Conservation (phyloP, 2,113 vertebrate species). For the Petrocephalus zakoni region DNA sequence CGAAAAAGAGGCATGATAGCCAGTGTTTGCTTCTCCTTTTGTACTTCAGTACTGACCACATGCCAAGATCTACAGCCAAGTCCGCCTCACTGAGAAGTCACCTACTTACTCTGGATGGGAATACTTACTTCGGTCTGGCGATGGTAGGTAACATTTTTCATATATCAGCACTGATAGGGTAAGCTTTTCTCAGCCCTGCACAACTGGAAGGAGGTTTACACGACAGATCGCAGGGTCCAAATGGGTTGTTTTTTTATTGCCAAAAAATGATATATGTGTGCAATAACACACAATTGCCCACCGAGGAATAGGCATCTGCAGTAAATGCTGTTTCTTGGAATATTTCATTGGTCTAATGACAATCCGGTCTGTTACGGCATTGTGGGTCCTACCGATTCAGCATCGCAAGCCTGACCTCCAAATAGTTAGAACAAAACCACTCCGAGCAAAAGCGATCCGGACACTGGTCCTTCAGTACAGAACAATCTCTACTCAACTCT, state of each 20-base stretch:
- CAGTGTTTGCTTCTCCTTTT: conserved; percentile 16
- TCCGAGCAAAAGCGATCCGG: background rate
- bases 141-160: background rate
- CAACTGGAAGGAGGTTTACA: conserved; percentile 20
- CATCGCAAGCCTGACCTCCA: conserved; percentile 10
- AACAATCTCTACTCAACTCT: background rate
- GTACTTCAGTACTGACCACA: conserved; percentile 11
- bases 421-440: conserved; percentile 24
- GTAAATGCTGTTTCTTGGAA: conserved; percentile 27
- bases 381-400: conserved; percentile 9
- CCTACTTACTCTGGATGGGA: conserved; percentile 15
- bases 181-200: conserved; percentile 23
- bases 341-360: background rate
- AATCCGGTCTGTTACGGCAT: conserved; percentile 16
- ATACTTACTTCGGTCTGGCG: background rate
- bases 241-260: conserved; percentile 28
- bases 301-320: conserved; percentile 25
- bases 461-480: background rate
- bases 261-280: conserved; percentile 29
- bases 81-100: conserved; percentile 2
- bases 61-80: conserved; percentile 18
- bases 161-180: conserved; percentile 2
- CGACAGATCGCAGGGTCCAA: conserved; percentile 10
- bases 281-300: conserved; percentile 34
- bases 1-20: background rate